These are phyloP conservation scores for Troglohyphantes excavatus DNA, from an alignment of 2,888 invertebrate genomes.

Conservation along the genomic window DNA sequence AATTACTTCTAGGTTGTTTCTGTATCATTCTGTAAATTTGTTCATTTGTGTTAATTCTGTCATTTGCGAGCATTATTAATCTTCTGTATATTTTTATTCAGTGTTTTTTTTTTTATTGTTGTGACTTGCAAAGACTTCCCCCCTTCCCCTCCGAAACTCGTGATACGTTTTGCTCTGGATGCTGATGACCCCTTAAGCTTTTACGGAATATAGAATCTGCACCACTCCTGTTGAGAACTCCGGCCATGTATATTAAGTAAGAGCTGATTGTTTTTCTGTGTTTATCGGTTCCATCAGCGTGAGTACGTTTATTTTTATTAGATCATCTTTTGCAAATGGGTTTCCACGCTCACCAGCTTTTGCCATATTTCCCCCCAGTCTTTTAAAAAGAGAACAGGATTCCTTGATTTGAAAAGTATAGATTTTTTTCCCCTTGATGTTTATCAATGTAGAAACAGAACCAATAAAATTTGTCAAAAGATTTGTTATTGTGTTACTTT, in stretches of 20 bases:
- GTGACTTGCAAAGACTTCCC: constrained; percentile 10
- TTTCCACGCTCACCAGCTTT: constrained; percentile 45
- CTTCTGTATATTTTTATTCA: constrained; percentile 71
- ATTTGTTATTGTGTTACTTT: background rate
- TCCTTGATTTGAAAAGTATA: constrained; percentile 50
- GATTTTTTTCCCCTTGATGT: constrained; percentile 68
- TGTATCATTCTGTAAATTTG: constrained; percentile 75
- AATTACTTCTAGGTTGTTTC: constrained; percentile 46
- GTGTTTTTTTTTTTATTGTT: constrained; percentile 41
- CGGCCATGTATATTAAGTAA: constrained; percentile 74
- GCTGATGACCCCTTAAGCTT: constrained; percentile 43
- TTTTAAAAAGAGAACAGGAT: constrained; percentile 21
- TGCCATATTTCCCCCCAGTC: constrained; percentile 53
- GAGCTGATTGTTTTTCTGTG: constrained; percentile 46
- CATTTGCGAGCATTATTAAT: constrained; percentile 50
- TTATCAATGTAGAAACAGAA: constrained; percentile 64
- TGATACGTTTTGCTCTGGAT: constrained; percentile 38
- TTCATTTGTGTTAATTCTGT: constrained; percentile 65
- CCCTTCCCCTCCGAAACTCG: constrained; percentile 15
- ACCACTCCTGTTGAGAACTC: constrained; percentile 50
- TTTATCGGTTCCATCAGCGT: constrained; percentile 50
- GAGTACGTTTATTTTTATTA: background rate
- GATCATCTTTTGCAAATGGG: constrained; percentile 10
- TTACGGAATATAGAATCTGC: constrained; percentile 20
- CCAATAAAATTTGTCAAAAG: constrained; percentile 63